Base-by-base conservation (phyloP, 2,797 vertebrate genomes). In the Aselliscus stoliczkanus region DNA sequence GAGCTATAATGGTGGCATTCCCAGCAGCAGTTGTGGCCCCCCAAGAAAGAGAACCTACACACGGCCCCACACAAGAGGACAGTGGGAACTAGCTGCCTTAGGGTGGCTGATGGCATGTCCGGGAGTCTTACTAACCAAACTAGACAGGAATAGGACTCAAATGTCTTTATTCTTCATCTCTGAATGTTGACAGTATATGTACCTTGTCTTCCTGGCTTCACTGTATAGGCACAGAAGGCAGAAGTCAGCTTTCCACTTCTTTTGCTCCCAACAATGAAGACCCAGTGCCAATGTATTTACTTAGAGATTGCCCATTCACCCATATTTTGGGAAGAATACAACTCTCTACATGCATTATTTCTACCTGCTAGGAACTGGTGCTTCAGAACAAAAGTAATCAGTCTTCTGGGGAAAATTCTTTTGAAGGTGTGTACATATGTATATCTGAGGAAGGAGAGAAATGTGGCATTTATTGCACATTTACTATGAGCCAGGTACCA, bases 331-430 rank as follows among this genome's bases (percentile, higher is more conserved):
- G 75, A 92, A 93, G 39, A 94, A 79, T 31, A n/a, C 39, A 50
- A 18, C 27, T 80, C 58, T 58, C 14, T 70, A 31, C 4, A 7
- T 34, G 85, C 60, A 31, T 80, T 90, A 42, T 92, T 34, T 87
- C 75, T 95, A 37, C 31, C 77, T 92, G 44, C 65, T 93, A 92
- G 60, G 44, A 90, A 65, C 60, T 39, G 23, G 23, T 85, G 34
- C 31, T 95, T 90, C 18, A 76, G 44, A 90, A 92, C 56, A 94
- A 54, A 96, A 92, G 20, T 52, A 75, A 58, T 88, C 17, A 10
- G 39, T 70, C 23, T 29, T 75, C 37, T 69, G 73, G 17, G 54
- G 70, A 86, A 70, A 70, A 42, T 8, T 64, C 34, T 34, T n/a
- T 60, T 77, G 34, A 69, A 82, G 47, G 67, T 62, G 3, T 87